These are phyloP conservation scores for Poecilia velifera DNA, from an alignment of 2,797 vertebrate species.

Conservation along the genomic window DNA sequence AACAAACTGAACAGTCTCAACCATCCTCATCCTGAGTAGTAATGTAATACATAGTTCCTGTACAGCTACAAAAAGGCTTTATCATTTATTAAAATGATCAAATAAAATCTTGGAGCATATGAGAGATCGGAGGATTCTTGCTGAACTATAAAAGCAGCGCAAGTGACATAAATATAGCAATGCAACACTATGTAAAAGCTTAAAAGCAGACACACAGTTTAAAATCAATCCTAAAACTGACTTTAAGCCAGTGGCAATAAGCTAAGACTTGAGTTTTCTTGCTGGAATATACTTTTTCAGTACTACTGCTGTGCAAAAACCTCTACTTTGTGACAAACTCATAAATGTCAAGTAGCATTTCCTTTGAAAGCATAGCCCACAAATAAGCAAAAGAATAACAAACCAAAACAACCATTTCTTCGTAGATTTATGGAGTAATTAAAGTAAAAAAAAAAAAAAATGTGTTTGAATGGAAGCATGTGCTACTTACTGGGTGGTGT, in stretches of 20 bases:
- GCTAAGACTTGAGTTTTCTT: neutral
- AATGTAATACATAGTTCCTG: neutral
- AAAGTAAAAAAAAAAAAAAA: constrained; percentile 26
- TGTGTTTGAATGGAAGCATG: constrained; percentile 33
- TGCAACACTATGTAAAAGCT: neutral
- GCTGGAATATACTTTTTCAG: neutral
- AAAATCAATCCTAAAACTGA: neutral
- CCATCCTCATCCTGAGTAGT: neutral
- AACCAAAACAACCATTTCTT: constrained; percentile 26
- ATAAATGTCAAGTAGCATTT: constrained; percentile 18
- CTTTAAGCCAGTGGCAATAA: neutral
- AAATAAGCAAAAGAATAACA: constrained; percentile 49
- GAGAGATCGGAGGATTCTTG: neutral
- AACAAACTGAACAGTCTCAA: neutral
- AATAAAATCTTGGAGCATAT: neutral
- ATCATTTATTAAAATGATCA: neutral
- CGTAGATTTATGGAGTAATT: constrained; percentile 61
- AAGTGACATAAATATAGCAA: neutral
- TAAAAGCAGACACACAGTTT: neutral
- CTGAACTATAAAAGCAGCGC: neutral
- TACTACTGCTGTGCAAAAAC: constrained; percentile 1
- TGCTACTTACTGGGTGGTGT: neutral
- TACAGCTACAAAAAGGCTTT: neutral
- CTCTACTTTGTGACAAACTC: constrained; percentile 24
- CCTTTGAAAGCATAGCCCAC: constrained; percentile 35